phyloP scores from a whole-genome alignment of 2,888 invertebrate species.

The Synergus umbraculus region DNA sequence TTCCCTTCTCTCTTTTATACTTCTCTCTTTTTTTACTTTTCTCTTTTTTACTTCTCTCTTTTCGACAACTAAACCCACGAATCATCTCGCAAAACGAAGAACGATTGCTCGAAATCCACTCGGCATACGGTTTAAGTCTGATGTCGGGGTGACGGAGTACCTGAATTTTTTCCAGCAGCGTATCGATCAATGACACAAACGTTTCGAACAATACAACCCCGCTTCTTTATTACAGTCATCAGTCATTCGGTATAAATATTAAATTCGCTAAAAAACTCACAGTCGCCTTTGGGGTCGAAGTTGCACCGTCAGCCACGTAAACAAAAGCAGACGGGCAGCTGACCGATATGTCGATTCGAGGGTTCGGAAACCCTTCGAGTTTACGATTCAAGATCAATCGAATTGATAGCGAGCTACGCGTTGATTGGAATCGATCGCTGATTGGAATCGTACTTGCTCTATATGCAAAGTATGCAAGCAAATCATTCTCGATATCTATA shows the following conservation, averaged over 20 bases:
- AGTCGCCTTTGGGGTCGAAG: constrained; percentile 70
- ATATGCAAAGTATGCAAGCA: constrained; percentile 35
- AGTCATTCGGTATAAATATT: constrained; percentile 78
- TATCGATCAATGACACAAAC: constrained; percentile 77
- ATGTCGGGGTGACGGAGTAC: constrained; percentile 46
- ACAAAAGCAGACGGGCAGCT: constrained; percentile 70
- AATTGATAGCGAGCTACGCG: constrained; percentile 32
- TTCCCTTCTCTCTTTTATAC: not conserved
- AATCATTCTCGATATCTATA: constrained; percentile 14
- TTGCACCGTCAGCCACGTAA: constrained; percentile 74
- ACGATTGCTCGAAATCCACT: constrained; percentile 47
- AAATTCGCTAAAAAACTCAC: constrained; percentile 76
- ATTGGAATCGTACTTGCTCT: constrained; percentile 32
- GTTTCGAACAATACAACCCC: constrained; percentile 74
- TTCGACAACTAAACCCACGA: constrained; percentile 28
- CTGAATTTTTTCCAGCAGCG: constrained; percentile 49
- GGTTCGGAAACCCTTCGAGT: constrained; percentile 31
- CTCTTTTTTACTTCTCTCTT: constrained; percentile 24
- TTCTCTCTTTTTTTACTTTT: not conserved
- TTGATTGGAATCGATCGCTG: constrained; percentile 35
- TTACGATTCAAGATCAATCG: constrained; percentile 31
- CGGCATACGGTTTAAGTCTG: constrained; percentile 30
- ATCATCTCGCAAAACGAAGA: constrained; percentile 44
- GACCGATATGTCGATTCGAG: constrained; percentile 62
- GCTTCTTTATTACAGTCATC: constrained; percentile 76